Evolutionary conservation across 2,113 vertebrate species (phyloP).

Genomic region (Xyrauchen texanus): DNA sequence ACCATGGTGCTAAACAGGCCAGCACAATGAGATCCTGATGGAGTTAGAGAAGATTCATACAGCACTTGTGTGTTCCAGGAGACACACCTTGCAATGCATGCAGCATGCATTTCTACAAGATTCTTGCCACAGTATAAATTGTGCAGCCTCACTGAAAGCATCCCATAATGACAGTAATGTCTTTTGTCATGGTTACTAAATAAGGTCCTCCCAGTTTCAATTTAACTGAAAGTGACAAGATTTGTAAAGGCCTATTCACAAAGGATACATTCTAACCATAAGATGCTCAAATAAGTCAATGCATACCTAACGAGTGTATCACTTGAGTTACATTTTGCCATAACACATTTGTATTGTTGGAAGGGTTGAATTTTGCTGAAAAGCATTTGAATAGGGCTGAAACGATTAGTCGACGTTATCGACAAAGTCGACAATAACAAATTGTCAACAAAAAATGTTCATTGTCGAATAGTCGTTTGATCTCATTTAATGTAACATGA

Average conservation of each 20-base stretch:
- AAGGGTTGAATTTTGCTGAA: background rate
- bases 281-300: too few relatives aligned
- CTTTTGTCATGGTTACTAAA: conserved; percentile 50
- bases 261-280: background rate
- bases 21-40: conserved; percentile 93
- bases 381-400: too few relatives aligned
- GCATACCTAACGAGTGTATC: too few relatives aligned
- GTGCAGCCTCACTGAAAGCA: conserved; percentile 71
- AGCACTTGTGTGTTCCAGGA: conserved; percentile 86
- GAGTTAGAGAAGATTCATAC: conserved; percentile 92
- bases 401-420: too few relatives aligned
- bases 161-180: conserved; percentile 78
- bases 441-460: too few relatives aligned
- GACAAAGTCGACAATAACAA: too few relatives aligned
- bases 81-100: conserved; percentile 82
- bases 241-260: background rate
- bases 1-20: conserved; percentile 93
- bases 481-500: too few relatives aligned
- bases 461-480: too few relatives aligned
- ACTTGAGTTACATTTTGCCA: background rate
- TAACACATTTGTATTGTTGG: background rate
- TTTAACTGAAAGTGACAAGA: background rate
- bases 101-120: conserved; percentile 83
- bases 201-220: too few relatives aligned
- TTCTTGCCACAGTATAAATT: conserved; percentile 80